phyloP scores from a whole-genome alignment of 2,113 vertebrate species.

The Lathamus discolor region DNA sequence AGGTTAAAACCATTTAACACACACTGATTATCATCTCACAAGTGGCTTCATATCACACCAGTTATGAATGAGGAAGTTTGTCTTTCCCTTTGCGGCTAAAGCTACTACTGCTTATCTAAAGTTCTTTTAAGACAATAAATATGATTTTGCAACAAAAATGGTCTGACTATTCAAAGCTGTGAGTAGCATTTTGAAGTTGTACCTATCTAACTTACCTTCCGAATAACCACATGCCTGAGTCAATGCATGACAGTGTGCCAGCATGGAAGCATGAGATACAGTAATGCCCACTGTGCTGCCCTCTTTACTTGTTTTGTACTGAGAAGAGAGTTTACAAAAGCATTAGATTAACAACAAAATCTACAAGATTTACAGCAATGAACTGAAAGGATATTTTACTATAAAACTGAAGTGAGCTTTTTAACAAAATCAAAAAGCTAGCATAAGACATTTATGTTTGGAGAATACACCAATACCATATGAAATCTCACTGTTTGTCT shows the following conservation, averaged over 20 bases:
- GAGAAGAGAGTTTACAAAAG: background rate
- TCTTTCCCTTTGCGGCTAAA: background rate
- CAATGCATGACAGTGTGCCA: constrained; percentile 89
- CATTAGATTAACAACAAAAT: background rate
- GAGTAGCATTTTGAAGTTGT: background rate
- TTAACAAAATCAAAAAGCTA: background rate
- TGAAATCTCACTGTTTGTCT: background rate
- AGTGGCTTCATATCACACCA: background rate
- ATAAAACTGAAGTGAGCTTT: background rate
- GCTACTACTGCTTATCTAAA: background rate
- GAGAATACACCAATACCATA: background rate
- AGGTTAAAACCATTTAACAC: background rate
- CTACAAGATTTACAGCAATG: background rate
- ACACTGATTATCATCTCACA: background rate
- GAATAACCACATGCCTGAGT: constrained; percentile 93
- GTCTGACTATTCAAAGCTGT: background rate
- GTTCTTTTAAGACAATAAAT: background rate
- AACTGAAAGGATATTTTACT: background rate
- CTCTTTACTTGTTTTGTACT: constrained; percentile 98
- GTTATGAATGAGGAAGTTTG: background rate
- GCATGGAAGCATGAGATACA: constrained; percentile 86
- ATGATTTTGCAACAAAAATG: background rate
- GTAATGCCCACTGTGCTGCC: constrained; percentile 95
- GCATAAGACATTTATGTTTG: background rate
- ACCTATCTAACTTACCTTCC: constrained; percentile 81